Conservation (phyloP, 2,888 invertebrate genomes). For the Aelia acuminata region DNA sequence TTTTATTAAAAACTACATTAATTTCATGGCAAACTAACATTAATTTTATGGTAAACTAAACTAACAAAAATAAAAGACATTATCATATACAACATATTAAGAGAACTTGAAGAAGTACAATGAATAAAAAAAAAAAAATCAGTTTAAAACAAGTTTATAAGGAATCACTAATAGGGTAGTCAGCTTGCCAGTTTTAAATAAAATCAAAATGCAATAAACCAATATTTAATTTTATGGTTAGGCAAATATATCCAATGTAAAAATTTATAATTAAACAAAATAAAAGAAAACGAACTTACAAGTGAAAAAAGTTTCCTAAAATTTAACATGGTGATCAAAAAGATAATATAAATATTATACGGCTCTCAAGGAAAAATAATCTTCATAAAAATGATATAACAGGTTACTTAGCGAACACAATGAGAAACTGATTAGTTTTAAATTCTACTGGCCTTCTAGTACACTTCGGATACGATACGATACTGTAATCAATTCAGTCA, state of each 20-base stretch:
- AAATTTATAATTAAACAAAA: background rate
- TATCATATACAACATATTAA: background rate
- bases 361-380: background rate
- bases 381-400: background rate
- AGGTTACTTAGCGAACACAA: background rate
- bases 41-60: background rate
- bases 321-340: background rate
- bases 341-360: background rate
- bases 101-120: background rate
- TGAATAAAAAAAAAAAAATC: background rate
- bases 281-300: conserved; percentile 11
- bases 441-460: background rate
- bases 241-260: background rate
- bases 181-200: background rate
- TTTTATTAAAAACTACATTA: background rate
- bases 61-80: too few relatives aligned
- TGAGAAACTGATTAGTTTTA: background rate
- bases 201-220: background rate
- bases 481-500: conserved; percentile 49
- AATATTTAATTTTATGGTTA: background rate
- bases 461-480: conserved; percentile 19
- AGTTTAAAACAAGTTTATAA: background rate
- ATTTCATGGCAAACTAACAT: background rate
- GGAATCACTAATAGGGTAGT: background rate
- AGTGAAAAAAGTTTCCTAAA: conserved; percentile 4